phyloP scores from a whole-genome alignment of 2,888 invertebrate species.

The Neoscelio sp. region DNA sequence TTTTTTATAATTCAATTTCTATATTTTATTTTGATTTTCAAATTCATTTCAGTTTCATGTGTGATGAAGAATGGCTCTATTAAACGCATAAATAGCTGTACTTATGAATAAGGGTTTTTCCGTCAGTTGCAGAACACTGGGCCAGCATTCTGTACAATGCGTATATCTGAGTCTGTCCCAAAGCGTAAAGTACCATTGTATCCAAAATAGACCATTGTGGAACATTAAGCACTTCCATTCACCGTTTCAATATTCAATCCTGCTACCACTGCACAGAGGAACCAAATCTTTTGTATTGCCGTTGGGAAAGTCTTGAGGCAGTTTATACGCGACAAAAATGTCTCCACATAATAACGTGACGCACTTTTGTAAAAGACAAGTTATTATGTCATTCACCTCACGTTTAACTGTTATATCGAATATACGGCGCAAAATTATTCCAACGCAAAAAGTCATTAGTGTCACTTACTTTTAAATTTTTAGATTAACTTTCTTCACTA shows the following conservation, averaged over 20 bases:
- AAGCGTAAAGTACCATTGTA: conserved; percentile 13
- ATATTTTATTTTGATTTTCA: no score
- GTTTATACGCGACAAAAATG: no score
- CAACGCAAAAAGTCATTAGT: no score
- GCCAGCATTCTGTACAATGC: background rate
- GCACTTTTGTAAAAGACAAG: no score
- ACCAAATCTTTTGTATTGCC: background rate
- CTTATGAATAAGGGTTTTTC: background rate
- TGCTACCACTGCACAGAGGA: background rate
- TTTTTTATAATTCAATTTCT: no score
- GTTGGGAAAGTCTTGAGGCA: no score
- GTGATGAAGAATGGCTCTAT: background rate
- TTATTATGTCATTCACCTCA: no score
- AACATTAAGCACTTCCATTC: conserved; percentile 7
- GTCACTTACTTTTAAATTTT: no score
- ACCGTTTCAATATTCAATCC: background rate
- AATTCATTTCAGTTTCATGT: background rate
- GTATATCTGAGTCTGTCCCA: conserved; percentile 2
- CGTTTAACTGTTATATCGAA: no score
- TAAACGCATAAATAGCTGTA: background rate
- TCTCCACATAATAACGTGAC: no score
- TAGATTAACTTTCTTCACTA: no score
- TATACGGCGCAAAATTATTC: no score
- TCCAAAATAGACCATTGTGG: conserved; percentile 18
- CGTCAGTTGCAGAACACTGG: background rate